Evolutionary conservation across 2,888 invertebrate species (phyloP), one percentile per base, ranked within the genome.

Genomic region (Choristoneura rosaceana): DNA sequence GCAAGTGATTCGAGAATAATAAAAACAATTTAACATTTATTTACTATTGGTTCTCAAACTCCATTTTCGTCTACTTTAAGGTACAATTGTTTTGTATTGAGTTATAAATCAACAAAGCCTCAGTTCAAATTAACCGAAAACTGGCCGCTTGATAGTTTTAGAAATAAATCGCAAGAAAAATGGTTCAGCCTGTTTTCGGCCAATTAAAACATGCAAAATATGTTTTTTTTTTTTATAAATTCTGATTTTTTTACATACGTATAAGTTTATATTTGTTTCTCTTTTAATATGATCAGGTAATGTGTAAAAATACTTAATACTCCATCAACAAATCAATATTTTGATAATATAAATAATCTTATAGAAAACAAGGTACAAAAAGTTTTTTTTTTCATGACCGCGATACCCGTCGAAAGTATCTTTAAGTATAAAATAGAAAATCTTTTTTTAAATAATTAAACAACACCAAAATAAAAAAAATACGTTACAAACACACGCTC

Each of bases 1-100:
- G 93, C 92, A 93, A 94, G 93, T 94, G 93, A 93, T 90, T 91
- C 91, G 89, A 93, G 93, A 93, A 91, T 93, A 90, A 90, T 92
- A 91, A 92, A 91, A 87, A 91, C 91, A 93, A 93, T 91, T 93
- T 91, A 93, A 93, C 92, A 90, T 93, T 91, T 93, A 92, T 91
- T 92, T 80, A 84, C 92, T 93, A 92, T 94, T 92, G 93, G 92
- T 93, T 93, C 92, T 90, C 89, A 90, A 88, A 90, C 82, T 86
- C 86, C 88, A 87, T 83, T 84, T 82, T 86, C 82, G 79, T 78
- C 93, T 93, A 93, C 86, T 82, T 88, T 78, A 84, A 94, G 93
- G 93, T 93, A 94, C 92, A 93, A 88, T 89, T 87, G 89, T 89
- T 64, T 91, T 92, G 90, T 91, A 86, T 86, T 87, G 86, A 89